These are phyloP conservation scores for Cuculus canorus DNA, from an alignment of 2,797 vertebrate genomes.

Conservation along the genomic window DNA sequence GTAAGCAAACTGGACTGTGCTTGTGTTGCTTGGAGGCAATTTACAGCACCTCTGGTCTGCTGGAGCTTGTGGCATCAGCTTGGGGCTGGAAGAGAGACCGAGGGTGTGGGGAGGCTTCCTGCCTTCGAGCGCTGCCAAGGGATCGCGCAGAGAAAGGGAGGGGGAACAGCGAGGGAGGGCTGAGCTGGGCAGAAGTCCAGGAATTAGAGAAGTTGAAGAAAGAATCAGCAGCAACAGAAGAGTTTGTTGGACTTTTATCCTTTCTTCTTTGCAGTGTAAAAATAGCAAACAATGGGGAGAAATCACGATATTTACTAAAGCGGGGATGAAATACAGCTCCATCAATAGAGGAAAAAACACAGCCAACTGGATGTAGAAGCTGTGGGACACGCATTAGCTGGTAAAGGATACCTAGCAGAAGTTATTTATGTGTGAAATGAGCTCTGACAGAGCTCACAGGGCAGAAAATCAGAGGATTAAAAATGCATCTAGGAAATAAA, in stretches of 20 bases:
- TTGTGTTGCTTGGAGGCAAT: background rate
- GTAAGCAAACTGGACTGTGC: rapidly evolving
- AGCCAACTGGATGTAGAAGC: background rate
- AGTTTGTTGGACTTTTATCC: background rate
- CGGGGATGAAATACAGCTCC: background rate
- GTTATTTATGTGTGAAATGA: background rate
- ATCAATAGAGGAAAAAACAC: background rate
- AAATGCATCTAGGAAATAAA: background rate
- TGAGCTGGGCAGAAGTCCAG: background rate
- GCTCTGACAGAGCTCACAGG: background rate
- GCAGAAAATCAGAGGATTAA: background rate
- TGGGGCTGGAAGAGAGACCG: background rate
- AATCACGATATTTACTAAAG: background rate
- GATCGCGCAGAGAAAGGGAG: rapidly evolving
- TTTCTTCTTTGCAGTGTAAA: background rate
- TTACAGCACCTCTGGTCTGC: background rate
- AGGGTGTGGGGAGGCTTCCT: background rate
- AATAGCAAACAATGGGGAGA: background rate
- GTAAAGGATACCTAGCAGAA: background rate
- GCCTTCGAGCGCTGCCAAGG: rapidly evolving
- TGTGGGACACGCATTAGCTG: background rate
- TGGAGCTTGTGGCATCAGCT: background rate
- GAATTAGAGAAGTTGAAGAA: background rate
- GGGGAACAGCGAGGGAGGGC: background rate
- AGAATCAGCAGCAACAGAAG: background rate